These are phyloP conservation scores for Crax fasciolata DNA, from an alignment of 2,797 vertebrate genomes.

Conservation along the genomic window DNA sequence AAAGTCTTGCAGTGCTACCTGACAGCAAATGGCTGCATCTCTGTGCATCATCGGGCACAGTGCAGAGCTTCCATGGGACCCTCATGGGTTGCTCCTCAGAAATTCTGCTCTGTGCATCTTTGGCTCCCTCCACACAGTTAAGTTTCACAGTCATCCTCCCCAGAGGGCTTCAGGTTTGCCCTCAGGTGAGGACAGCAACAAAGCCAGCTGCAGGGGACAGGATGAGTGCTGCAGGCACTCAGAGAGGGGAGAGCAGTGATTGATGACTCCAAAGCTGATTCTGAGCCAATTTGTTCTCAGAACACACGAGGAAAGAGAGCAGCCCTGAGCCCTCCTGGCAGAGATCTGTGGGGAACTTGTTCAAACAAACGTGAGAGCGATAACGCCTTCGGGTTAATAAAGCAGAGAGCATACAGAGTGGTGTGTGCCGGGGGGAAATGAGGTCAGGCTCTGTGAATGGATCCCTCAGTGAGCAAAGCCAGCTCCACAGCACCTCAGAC, in stretches of 20 bases:
- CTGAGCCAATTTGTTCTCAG: background rate
- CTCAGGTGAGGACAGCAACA: rapidly evolving
- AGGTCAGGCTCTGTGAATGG: constrained; percentile 16
- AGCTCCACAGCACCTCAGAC: background rate
- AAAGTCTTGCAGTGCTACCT: background rate
- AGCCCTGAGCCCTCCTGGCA: background rate
- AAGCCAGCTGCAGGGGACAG: background rate
- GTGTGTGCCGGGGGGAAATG: background rate
- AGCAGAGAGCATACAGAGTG: background rate
- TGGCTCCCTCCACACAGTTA: background rate
- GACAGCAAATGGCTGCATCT: background rate
- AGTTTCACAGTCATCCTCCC: background rate
- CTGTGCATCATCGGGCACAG: background rate
- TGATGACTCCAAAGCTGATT: background rate
- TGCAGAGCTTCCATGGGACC: background rate
- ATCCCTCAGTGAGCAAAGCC: background rate
- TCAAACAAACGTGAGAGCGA: background rate
- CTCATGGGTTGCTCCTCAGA: background rate
- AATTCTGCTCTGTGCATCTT: background rate
- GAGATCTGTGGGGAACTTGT: background rate
- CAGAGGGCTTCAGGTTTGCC: background rate
- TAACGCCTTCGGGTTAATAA: background rate
- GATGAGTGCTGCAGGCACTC: background rate
- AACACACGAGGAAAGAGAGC: background rate
- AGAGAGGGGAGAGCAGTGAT: background rate